Evolutionary conservation across 2,797 vertebrate species (phyloP).

Genomic region (Scarus forsteni): DNA sequence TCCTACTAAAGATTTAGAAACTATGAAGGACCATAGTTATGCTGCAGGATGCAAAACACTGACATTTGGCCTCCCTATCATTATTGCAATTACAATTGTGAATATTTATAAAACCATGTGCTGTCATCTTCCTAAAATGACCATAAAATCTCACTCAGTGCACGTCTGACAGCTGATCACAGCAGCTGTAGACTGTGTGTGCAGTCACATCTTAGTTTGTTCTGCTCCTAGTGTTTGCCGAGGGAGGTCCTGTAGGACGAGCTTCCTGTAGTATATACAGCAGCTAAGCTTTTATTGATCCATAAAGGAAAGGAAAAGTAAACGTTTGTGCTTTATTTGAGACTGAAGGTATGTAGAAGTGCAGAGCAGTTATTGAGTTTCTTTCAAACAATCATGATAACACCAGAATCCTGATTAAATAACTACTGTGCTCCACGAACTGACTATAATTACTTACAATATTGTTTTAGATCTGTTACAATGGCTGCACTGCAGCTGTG

Average conservation of each 20-base stretch:
- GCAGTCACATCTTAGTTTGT: constrained; percentile 54
- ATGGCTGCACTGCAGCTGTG: too few relatives aligned
- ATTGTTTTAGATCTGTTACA: too few relatives aligned
- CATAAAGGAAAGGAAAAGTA: not conserved
- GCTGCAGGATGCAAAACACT: not conserved
- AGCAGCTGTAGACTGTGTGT: constrained; percentile 58
- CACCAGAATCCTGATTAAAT: too few relatives aligned
- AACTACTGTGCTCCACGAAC: too few relatives aligned
- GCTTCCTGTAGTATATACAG: constrained; percentile 20
- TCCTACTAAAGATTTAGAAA: constrained; percentile 26
- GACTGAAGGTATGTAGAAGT: not conserved
- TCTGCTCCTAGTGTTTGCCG: constrained; percentile 70
- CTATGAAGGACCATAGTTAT: not conserved
- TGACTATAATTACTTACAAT: too few relatives aligned
- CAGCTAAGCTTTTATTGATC: constrained; percentile 11
- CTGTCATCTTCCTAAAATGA: not conserved
- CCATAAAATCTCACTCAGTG: constrained; percentile 1
- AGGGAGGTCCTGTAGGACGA: constrained; percentile 62
- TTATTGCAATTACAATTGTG: not conserved
- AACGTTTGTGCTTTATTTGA: not conserved
- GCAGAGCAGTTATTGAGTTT: too few relatives aligned
- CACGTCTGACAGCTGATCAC: constrained; percentile 20
- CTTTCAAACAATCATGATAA: too few relatives aligned
- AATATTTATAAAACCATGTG: not conserved
- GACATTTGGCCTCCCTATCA: not conserved